Evolutionary conservation across 2,888 invertebrate genomes (phyloP).

Genomic region (Marasmarcha lunaedactyla): DNA sequence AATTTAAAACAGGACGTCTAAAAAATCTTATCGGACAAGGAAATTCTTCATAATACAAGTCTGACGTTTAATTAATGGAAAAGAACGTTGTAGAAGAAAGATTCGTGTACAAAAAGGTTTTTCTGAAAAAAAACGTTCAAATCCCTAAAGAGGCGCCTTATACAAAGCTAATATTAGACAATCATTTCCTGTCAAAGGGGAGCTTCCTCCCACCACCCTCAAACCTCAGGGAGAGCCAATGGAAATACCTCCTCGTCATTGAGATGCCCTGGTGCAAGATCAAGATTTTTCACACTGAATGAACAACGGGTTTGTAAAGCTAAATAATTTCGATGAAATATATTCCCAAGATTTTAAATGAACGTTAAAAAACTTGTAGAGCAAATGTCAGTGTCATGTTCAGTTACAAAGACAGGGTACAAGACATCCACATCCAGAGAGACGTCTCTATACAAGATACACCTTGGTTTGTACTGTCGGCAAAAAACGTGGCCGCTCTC

Average conservation of each 20-base stretch:
- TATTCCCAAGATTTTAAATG: not conserved
- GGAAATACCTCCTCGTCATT: constrained; percentile 46
- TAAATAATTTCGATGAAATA: not conserved
- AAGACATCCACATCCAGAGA: constrained; percentile 60
- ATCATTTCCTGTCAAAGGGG: constrained; percentile 69
- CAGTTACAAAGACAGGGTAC: constrained; percentile 56
- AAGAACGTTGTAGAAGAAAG: not conserved
- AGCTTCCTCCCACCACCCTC: constrained; percentile 34
- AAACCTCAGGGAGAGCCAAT: constrained; percentile 24
- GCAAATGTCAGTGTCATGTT: constrained; percentile 55
- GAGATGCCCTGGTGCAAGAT: not conserved
- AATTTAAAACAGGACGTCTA: constrained; percentile 21
- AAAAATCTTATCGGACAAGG: constrained; percentile 18
- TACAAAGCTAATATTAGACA: constrained; percentile 70
- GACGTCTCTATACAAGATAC: constrained; percentile 63
- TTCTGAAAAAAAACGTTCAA: too few species aligned
- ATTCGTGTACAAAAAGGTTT: constrained; percentile 1
- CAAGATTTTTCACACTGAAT: too few species aligned
- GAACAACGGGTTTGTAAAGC: too few species aligned
- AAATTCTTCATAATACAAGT: not conserved
- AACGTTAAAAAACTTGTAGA: constrained; percentile 16
- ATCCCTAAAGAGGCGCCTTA: constrained; percentile 26
- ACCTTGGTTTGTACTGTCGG: constrained; percentile 33
- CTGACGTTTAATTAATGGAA: not conserved
- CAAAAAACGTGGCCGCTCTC: constrained; percentile 66